Percentiles rank a stretch among this genome's conserved stretches.
Evolutionary conservation across 2,888 invertebrate species (phyloP).

Genomic region (Magallana nippona): DNA sequence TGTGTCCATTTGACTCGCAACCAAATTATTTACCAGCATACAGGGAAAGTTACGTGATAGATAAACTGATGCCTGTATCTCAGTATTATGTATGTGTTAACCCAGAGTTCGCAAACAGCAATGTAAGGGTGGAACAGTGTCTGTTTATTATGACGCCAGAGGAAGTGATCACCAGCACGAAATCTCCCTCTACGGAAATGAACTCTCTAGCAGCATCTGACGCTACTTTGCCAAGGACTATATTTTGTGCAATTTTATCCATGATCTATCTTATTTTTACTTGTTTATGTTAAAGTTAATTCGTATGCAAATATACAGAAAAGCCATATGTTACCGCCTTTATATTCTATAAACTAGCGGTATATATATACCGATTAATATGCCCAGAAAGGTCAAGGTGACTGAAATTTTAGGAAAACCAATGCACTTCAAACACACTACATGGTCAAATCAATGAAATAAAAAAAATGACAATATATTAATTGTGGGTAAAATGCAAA

Average conservation of each 20-base stretch:
- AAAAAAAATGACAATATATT: too few species aligned
- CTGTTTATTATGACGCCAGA: slow-evolving; percentile 42
- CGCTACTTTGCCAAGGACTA: slow-evolving; percentile 11
- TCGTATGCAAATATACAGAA: neutral
- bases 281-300: neutral
- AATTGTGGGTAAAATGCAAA: neutral
- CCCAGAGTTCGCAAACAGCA: slow-evolving; percentile 57
- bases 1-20: slow-evolving; percentile 55
- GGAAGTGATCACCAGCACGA: slow-evolving; percentile 7
- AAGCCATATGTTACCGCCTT: neutral
- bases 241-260: slow-evolving; percentile 9
- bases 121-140: slow-evolving; percentile 58
- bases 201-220: neutral
- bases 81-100: slow-evolving; percentile 64
- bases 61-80: slow-evolving; percentile 53
- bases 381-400: too few species aligned
- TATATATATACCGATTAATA: too few species aligned
- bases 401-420: too few species aligned
- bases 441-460: too few species aligned
- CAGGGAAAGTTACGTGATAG: slow-evolving; percentile 48
- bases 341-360: too few species aligned
- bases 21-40: slow-evolving; percentile 60
- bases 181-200: neutral
- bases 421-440: too few species aligned
- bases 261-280: neutral